Conservation (phyloP, 2,888 invertebrate genomes). For the Deroplatys truncata region DNA sequence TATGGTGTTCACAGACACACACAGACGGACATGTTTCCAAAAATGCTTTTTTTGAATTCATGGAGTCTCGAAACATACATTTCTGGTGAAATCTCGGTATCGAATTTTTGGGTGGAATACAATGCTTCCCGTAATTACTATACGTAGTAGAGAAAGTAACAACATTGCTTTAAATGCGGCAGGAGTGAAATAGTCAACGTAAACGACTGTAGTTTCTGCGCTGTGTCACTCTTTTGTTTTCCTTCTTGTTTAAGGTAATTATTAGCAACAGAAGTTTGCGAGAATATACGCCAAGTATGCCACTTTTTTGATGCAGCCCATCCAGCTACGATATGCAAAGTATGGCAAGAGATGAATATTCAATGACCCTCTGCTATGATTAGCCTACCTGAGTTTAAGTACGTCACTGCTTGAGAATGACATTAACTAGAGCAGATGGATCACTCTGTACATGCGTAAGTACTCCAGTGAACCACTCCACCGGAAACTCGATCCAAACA, state of each 20-base stretch:
- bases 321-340: no score
- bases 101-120: no score
- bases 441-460: background rate
- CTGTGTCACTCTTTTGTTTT: background rate
- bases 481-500: slow-evolving; percentile 19
- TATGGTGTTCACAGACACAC: no score
- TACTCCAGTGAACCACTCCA: background rate
- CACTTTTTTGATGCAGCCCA: background rate
- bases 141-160: no score
- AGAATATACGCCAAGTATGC: background rate
- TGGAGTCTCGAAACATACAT: no score
- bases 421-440: background rate
- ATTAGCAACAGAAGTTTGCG: background rate
- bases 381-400: background rate
- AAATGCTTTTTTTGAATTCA: no score
- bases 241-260: background rate
- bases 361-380: background rate
- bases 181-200: no score
- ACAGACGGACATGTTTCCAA: no score
- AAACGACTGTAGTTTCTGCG: no score
- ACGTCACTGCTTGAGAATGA: background rate
- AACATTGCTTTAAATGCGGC: no score
- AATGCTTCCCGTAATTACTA: no score
- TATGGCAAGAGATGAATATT: background rate
- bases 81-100: no score